Conservation (phyloP, 1,140 invertebrate species). For the Atta cephalotes region DNA sequence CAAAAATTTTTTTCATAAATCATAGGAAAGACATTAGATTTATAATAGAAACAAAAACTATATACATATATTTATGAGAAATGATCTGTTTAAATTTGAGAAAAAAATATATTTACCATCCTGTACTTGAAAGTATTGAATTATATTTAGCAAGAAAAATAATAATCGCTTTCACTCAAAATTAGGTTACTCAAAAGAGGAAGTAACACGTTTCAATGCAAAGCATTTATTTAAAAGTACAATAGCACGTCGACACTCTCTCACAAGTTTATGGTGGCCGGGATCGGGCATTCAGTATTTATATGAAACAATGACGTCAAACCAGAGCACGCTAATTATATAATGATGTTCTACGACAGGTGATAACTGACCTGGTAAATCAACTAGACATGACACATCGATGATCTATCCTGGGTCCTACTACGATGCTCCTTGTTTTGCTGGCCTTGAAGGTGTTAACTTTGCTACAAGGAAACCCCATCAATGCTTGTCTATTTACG, state of each 20-base stretch:
- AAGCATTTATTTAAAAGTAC: not conserved
- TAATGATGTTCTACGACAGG: slow-evolving; percentile 79
- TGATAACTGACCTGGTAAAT: slow-evolving; percentile 84
- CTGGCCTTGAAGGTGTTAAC: slow-evolving; percentile 34
- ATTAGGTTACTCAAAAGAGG: not conserved
- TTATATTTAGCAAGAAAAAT: slow-evolving; percentile 8
- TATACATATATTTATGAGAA: not conserved
- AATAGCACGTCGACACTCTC: slow-evolving; percentile 36
- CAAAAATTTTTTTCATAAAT: not conserved
- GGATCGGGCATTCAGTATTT: slow-evolving; percentile 75
- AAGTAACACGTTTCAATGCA: not conserved
- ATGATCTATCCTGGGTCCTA: not conserved
- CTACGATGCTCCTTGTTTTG: slow-evolving; percentile 19
- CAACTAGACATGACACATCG: slow-evolving; percentile 27
- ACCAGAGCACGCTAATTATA: slow-evolving; percentile 83
- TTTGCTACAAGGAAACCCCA: slow-evolving; percentile 25
- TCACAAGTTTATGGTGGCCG: slow-evolving; percentile 40
- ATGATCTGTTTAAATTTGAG: not conserved
- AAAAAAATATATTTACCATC: slow-evolving; percentile 26
- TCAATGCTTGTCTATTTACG: slow-evolving; percentile 25
- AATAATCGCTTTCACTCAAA: not conserved
- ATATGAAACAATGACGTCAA: slow-evolving; percentile 84
- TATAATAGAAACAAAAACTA: not conserved
- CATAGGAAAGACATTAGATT: not conserved
- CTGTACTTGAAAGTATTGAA: not conserved